Evolutionary conservation across 2,888 invertebrate genomes (phyloP), one percentile per base, ranked within the genome.

Genomic region (Deroplatys truncata): DNA sequence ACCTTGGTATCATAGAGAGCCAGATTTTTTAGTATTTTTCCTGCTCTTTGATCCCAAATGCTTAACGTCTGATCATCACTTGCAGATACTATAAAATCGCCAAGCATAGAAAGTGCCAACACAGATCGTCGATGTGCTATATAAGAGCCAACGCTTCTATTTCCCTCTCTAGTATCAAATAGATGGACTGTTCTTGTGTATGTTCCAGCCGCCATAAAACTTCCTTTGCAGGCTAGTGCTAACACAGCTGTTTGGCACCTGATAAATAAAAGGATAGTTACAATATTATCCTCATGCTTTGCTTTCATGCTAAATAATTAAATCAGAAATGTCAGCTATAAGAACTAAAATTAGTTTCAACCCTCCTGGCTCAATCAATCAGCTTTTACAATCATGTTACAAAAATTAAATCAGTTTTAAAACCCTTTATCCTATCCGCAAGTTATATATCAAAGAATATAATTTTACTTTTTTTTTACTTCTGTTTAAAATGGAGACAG

Each of bases 11-110:
- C 87, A 87, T 87, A 87, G 2, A 87, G 25, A 25, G 35, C 83
- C 16, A 87, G 4, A 43, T 20, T 28, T 82, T 89, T 90, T n/a
- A 88, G 56, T 20, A 88, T 29, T 92, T 94, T 94, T 29, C 94
- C 94, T 82, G 95, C 94, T 88, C 94, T 94, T 92, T 93, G 94
- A 92, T 96, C 95, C 94, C 94, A 95, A 82, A 95, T 92, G 56
- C 94, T 94, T 90, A 95, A 93, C 7, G 95, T 94, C 92, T 93
- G 94, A 91, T 95, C 95, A 91, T 95, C 95, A 91, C 95, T 95
- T 2, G 95, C 94, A 29, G 95, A 95, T 82, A 95, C 94, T 90
- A 95, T 93, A 92, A 94, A 94, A 91, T 94, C 93, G n/a, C 92
- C 92, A 90, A 91, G 92, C 92, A 93, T 93, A 29, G 92, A 92